Evolutionary conservation across 2,888 invertebrate genomes (phyloP).

Genomic region (Baccha elongata): DNA sequence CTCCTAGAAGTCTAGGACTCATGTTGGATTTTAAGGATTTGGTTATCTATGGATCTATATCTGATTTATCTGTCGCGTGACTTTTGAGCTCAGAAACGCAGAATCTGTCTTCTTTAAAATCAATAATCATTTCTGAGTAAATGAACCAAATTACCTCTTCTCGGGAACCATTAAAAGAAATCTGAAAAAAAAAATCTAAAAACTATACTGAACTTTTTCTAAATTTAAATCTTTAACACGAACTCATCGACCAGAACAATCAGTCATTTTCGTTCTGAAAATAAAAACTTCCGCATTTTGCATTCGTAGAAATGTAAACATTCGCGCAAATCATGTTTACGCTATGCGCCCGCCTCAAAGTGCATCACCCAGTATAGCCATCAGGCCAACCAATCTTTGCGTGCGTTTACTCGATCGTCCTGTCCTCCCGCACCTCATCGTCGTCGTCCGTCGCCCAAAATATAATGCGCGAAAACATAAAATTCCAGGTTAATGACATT

Average conservation of each 20-base stretch:
- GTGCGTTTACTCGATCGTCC: not conserved
- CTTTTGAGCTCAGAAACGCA: no score
- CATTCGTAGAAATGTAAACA: constrained; percentile 72
- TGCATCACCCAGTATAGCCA: not conserved
- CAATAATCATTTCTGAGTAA: not conserved
- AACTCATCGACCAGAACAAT: constrained; percentile 72
- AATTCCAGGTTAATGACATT: constrained; percentile 74
- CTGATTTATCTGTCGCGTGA: no score
- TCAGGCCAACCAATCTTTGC: constrained; percentile 12
- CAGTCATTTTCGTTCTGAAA: constrained; percentile 70
- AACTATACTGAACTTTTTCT: constrained; percentile 35
- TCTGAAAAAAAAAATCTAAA: not conserved
- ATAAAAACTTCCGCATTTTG: constrained; percentile 73
- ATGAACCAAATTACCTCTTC: not conserved
- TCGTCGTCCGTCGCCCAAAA: constrained; percentile 52
- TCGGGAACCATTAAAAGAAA: not conserved
- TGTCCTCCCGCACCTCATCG: not conserved
- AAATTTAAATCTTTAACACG: constrained; percentile 63
- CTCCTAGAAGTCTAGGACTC: no score
- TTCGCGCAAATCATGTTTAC: constrained; percentile 69
- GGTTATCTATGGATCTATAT: no score
- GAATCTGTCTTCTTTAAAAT: no score
- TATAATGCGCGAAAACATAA: constrained; percentile 70
- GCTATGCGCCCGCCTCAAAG: constrained; percentile 34
- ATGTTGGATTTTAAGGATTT: no score